phyloP scores from a whole-genome alignment of 2,797 vertebrate genomes.

The Acrossocheilus fasciatus region DNA sequence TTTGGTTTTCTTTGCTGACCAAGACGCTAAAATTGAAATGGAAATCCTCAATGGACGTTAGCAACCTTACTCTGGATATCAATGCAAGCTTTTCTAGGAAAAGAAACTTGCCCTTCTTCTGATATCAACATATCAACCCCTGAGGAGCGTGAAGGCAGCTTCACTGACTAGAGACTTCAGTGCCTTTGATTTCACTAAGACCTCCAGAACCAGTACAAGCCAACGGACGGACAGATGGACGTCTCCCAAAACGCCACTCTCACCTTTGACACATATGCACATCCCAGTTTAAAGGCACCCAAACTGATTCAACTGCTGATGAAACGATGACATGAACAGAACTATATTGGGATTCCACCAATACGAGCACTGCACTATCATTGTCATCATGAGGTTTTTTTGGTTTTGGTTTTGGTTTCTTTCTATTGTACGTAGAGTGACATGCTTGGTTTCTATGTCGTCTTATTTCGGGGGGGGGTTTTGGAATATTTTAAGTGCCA shows the following conservation, averaged over 20 bases:
- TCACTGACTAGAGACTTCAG: conserved; percentile 79
- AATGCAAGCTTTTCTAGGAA: conserved; percentile 18
- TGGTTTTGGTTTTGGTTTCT: conserved; percentile 50
- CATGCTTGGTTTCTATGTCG: conserved; percentile 74
- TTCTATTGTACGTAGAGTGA: conserved; percentile 75
- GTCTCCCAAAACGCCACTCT: conserved; percentile 8
- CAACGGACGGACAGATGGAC: neutral
- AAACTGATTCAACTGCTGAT: conserved; percentile 34
- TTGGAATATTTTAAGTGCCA: conserved; percentile 91
- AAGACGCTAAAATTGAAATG: neutral
- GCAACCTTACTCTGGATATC: conserved; percentile 43
- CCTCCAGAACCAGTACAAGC: conserved; percentile 63
- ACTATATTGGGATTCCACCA: conserved; percentile 57
- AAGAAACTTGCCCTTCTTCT: conserved; percentile 16
- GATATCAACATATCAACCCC: conserved; percentile 61
- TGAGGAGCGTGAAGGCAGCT: conserved; percentile 69
- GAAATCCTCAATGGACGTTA: neutral
- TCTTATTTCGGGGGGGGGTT: conserved; percentile 70
- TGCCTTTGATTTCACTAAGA: conserved; percentile 79
- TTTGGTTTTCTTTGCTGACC: neutral
- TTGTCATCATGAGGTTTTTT: conserved; percentile 64
- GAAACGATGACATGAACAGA: conserved; percentile 64
- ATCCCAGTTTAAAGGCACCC: conserved; percentile 41
- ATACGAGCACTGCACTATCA: conserved; percentile 63
- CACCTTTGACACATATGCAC: conserved; percentile 55